Evolutionary conservation across 2,113 vertebrate species (phyloP).

Genomic region (Speoplatyrhinus poulsoni): DNA sequence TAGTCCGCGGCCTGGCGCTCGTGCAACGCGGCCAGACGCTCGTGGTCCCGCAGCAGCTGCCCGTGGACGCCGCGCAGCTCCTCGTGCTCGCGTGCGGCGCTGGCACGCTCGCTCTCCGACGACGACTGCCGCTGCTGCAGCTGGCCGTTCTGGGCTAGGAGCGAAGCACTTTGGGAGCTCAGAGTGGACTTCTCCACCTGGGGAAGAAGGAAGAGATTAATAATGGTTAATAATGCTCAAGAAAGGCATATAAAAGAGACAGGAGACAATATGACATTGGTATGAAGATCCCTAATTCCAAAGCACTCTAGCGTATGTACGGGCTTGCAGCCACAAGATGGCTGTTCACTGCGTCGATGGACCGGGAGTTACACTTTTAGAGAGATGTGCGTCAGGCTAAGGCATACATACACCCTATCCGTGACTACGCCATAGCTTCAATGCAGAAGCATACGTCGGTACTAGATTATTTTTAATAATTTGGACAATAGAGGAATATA

Average conservation of each 20-base stretch:
- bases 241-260: not conserved
- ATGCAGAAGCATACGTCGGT: too few species aligned
- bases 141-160: slow-evolving; percentile 94
- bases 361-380: too few species aligned
- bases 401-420: too few species aligned
- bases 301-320: too few species aligned
- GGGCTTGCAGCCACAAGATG: too few species aligned
- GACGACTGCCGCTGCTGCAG: slow-evolving; percentile 87
- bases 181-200: slow-evolving; percentile 97
- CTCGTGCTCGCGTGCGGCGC: slow-evolving; percentile 82
- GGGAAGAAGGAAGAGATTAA: not conserved
- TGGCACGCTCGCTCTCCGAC: slow-evolving; percentile 86
- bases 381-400: too few species aligned
- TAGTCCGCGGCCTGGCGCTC: slow-evolving; percentile 91
- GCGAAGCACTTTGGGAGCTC: slow-evolving; percentile 90
- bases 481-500: too few species aligned
- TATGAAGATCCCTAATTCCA: too few species aligned
- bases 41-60: slow-evolving; percentile 89
- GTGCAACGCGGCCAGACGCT: slow-evolving; percentile 90
- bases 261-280: not conserved
- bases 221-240: not conserved
- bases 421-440: too few species aligned
- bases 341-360: too few species aligned
- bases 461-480: too few species aligned
- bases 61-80: slow-evolving; percentile 87